Evolutionary conservation across 2,888 invertebrate species (phyloP).

Genomic region (Tachina lurida): DNA sequence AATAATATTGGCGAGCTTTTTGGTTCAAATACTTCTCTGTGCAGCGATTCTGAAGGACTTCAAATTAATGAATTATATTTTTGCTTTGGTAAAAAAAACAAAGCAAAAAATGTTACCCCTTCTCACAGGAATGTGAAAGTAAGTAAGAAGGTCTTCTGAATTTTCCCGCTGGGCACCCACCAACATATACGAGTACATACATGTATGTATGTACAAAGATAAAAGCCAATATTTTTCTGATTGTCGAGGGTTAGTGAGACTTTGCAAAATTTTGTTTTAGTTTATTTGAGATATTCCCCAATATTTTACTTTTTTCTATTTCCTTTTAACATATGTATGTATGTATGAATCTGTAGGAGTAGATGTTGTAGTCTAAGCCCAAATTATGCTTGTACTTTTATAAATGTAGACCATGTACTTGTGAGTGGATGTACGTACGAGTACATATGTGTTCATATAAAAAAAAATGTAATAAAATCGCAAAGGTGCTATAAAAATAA

Average conservation of each 20-base stretch:
- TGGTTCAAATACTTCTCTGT: too few relatives aligned
- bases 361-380: conserved; percentile 2
- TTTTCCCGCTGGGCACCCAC: background rate
- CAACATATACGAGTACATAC: background rate
- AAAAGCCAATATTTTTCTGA: conserved; percentile 49
- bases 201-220: background rate
- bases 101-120: too few relatives aligned
- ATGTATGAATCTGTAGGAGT: background rate
- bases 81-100: too few relatives aligned
- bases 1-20: too few relatives aligned
- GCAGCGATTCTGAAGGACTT: too few relatives aligned
- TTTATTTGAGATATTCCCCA: conserved; percentile 36
- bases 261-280: conserved; percentile 36
- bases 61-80: too few relatives aligned
- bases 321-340: background rate
- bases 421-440: background rate
- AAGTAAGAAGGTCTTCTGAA: too few relatives aligned
- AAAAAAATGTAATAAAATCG: conserved; percentile 57
- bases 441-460: too few relatives aligned
- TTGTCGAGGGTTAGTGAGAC: conserved; percentile 34
- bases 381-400: conserved; percentile 9
- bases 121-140: too few relatives aligned
- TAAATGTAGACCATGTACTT: background rate
- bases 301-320: background rate
- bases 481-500: conserved; percentile 70